Evolutionary conservation across 2,888 invertebrate species (phyloP).

Genomic region (Keiferia lycopersicella): DNA sequence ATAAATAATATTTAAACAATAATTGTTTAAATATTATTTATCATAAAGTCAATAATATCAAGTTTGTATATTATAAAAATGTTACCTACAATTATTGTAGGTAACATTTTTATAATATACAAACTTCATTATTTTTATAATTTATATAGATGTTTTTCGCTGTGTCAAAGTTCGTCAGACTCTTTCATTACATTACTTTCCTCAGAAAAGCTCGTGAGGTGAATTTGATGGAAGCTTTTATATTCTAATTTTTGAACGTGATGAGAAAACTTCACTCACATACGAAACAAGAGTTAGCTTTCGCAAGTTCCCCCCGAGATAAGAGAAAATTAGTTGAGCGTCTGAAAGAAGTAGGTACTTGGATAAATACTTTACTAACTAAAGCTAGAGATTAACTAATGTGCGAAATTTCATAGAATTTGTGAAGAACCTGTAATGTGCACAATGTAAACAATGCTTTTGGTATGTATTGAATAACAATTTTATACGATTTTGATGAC

Average conservation of each 20-base stretch:
- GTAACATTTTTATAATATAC: no score
- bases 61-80: no score
- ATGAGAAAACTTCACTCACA: slow-evolving; percentile 21
- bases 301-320: slow-evolving; percentile 9
- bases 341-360: slow-evolving; percentile 15
- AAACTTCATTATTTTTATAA: no score
- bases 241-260: slow-evolving; percentile 11
- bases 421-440: neutral
- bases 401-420: neutral
- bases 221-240: slow-evolving; percentile 13
- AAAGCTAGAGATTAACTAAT: neutral
- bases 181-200: neutral
- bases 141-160: no score
- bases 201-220: neutral
- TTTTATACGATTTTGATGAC: no score
- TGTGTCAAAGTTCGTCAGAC: neutral
- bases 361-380: slow-evolving; percentile 20
- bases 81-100: no score
- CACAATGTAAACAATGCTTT: no score
- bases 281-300: slow-evolving; percentile 16
- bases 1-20: no score
- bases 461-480: no score
- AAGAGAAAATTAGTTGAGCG: slow-evolving; percentile 17
- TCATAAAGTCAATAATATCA: no score
- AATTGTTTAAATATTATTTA: no score